phyloP scores from a whole-genome alignment of 2,888 invertebrate species.

The Ypsolopha scabrella region DNA sequence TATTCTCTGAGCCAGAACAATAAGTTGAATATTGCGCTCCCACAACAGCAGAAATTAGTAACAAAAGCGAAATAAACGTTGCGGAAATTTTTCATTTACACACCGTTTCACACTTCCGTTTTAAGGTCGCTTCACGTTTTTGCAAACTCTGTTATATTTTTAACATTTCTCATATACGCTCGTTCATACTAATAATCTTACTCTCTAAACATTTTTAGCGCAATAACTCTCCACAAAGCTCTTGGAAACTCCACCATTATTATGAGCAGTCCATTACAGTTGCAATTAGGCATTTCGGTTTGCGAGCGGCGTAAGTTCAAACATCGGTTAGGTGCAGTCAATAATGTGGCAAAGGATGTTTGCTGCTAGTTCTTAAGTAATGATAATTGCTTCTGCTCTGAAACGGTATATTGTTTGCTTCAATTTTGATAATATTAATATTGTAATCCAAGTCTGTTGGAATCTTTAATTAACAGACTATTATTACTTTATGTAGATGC shows the following conservation, averaged over 20 bases:
- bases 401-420: not conserved
- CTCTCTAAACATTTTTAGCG: no score
- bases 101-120: conserved; percentile 53
- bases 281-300: conserved; percentile 9
- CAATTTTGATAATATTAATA: no score
- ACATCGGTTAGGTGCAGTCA: conserved; percentile 16
- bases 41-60: conserved; percentile 41
- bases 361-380: not conserved
- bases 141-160: no score
- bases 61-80: conserved; percentile 53
- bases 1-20: not conserved
- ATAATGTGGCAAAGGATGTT: conserved; percentile 2
- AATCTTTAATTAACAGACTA: no score
- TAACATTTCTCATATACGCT: no score
- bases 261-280: no score
- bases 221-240: no score
- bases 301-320: conserved; percentile 24
- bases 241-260: no score
- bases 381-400: not conserved
- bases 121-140: conserved; percentile 15
- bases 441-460: no score
- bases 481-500: no score
- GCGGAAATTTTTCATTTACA: conserved; percentile 60
- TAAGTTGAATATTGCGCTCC: not conserved
- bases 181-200: no score